These are phyloP conservation scores for Gallinago nigripennis DNA, from an alignment of 2,797 vertebrate species.

Conservation along the genomic window DNA sequence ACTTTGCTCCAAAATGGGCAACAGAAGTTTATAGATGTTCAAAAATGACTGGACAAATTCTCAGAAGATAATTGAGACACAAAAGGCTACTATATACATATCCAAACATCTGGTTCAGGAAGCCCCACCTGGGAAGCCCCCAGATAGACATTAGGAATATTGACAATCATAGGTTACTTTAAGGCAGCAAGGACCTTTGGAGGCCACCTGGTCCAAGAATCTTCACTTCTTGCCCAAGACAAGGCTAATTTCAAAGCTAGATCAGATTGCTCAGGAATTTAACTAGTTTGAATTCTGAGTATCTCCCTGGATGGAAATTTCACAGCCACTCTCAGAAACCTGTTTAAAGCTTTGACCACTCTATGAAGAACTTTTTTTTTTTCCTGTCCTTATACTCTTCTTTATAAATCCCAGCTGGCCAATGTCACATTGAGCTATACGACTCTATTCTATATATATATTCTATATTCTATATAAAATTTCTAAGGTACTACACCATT, in stretches of 20 bases:
- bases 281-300: neutral
- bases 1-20: neutral
- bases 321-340: neutral
- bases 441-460: neutral
- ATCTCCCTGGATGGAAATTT: neutral
- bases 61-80: neutral
- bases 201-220: neutral
- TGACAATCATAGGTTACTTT: neutral
- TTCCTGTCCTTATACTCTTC: neutral
- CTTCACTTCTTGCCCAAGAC: neutral
- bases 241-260: neutral
- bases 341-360: neutral
- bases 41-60: neutral
- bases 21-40: neutral
- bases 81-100: neutral
- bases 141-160: neutral
- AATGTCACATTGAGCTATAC: neutral
- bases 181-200: neutral
- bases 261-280: neutral
- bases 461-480: neutral
- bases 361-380: neutral
- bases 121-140: neutral
- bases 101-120: neutral
- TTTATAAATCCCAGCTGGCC: neutral
- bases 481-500: neutral